phyloP scores from a whole-genome alignment of 2,888 invertebrate genomes.

The Eupsilia transversa region DNA sequence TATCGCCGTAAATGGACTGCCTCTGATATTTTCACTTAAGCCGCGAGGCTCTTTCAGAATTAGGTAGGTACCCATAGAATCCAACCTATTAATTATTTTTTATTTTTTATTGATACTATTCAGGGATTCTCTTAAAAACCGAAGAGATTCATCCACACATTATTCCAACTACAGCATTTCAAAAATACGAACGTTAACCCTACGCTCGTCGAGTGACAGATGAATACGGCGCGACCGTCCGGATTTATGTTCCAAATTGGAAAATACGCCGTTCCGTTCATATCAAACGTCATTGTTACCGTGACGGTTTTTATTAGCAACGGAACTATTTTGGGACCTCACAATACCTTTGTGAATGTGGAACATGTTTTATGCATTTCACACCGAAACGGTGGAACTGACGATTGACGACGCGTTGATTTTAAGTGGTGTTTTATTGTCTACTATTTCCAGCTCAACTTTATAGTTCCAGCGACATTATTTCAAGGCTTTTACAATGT shows the following conservation, averaged over 20 bases:
- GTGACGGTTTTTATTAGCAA: slow-evolving; percentile 56
- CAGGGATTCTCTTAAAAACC: neutral
- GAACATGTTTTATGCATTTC: slow-evolving; percentile 43
- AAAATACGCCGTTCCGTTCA: slow-evolving; percentile 62
- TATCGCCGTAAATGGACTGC: neutral
- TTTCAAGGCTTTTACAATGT: slow-evolving; percentile 31
- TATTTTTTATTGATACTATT: neutral
- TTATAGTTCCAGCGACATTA: slow-evolving; percentile 8
- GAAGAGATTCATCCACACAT: neutral
- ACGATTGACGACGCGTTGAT: slow-evolving; percentile 28
- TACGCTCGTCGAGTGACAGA: slow-evolving; percentile 49
- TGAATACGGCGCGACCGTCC: slow-evolving; percentile 48
- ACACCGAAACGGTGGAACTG: slow-evolving; percentile 4
- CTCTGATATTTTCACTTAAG: neutral
- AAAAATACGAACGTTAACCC: slow-evolving; percentile 49
- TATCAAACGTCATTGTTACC: slow-evolving; percentile 58
- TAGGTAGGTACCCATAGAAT: neutral
- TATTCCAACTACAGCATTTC: neutral
- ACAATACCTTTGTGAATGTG: slow-evolving; percentile 14
- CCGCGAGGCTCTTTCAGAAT: neutral
- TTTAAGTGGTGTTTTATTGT: slow-evolving; percentile 43
- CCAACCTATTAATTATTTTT: neutral
- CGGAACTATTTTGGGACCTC: slow-evolving; percentile 45
- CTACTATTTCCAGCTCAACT: slow-evolving; percentile 6
- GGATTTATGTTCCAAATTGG: slow-evolving; percentile 69